A percentile compares a stretch with the other conserved stretches of the same genome.
Conservation (phyloP, 2,113 vertebrate genomes). For the Benitochromis conjunctus region DNA sequence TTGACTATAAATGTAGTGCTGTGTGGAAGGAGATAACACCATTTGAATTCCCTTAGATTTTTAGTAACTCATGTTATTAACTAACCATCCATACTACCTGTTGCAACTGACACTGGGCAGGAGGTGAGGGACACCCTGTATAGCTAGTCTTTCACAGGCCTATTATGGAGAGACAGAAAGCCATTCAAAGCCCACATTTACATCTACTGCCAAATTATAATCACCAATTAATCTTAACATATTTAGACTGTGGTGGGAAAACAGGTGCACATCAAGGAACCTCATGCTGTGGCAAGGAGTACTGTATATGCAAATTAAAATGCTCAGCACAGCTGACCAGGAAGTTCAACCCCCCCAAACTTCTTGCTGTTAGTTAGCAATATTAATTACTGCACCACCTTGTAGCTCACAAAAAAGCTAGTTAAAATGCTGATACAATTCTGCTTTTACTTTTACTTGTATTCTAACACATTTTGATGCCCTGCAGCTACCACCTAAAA, state of each 20-base stretch:
- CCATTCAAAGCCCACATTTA: not conserved
- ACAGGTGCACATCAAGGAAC: not conserved
- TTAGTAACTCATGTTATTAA: not conserved
- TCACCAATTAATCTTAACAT: not conserved
- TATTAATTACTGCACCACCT: not conserved
- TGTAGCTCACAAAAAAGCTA: not conserved
- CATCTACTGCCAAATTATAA: not conserved
- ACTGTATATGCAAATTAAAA: not conserved
- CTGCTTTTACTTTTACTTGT: not conserved
- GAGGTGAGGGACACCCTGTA: not conserved
- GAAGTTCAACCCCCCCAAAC: not conserved
- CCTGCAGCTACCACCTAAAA: not conserved
- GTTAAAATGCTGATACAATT: not conserved
- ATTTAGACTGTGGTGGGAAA: not conserved
- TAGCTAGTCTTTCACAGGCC: rapidly evolving
- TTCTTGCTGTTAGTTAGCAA: not conserved
- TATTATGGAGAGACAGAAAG: not conserved
- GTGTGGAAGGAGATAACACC: not conserved
- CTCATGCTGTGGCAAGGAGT: not conserved
- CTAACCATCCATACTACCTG: no score
- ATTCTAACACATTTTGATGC: not conserved
- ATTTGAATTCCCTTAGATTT: not conserved
- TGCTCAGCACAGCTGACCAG: not conserved
- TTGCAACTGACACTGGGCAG: not conserved
- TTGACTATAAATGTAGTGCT: not conserved